These are phyloP conservation scores for Phaonia tiefii DNA, from an alignment of 2,888 invertebrate species.

Conservation along the genomic window DNA sequence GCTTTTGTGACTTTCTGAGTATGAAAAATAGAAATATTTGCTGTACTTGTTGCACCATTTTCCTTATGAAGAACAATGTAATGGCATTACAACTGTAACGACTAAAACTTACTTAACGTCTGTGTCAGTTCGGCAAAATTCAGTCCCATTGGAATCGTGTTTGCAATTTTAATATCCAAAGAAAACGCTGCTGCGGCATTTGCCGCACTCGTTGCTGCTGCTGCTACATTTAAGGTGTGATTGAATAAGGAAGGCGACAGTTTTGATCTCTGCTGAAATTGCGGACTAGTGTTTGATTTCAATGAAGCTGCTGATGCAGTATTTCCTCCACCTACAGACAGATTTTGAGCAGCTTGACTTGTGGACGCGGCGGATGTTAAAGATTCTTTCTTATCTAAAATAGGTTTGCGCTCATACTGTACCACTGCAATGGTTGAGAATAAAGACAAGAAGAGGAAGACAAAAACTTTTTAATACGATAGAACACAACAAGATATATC, in stretches of 20 bases:
- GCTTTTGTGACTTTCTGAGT: too few species aligned
- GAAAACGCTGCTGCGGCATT: slow-evolving; percentile 76
- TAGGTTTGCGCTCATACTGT: slow-evolving; percentile 97
- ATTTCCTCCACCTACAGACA: slow-evolving; percentile 53
- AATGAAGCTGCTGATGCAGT: slow-evolving; percentile 20
- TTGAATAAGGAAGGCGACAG: slow-evolving; percentile 69
- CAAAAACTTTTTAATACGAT: neutral
- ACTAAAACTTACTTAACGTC: slow-evolving; percentile 78
- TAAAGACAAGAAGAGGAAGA: neutral
- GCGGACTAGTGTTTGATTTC: slow-evolving; percentile 69
- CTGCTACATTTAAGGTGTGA: slow-evolving; percentile 68
- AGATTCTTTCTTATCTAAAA: slow-evolving; percentile 84
- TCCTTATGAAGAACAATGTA: too few species aligned
- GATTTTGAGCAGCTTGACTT: slow-evolving; percentile 56
- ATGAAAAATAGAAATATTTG: too few species aligned
- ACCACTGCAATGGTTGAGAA: slow-evolving; percentile 85
- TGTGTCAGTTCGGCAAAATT: slow-evolving; percentile 79
- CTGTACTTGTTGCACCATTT: too few species aligned
- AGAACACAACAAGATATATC: neutral
- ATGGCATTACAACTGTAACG: too few species aligned
- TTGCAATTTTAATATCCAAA: slow-evolving; percentile 68
- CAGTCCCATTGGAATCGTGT: slow-evolving; percentile 77
- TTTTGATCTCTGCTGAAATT: slow-evolving; percentile 72
- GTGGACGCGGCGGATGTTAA: slow-evolving; percentile 64
- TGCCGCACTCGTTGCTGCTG: slow-evolving; percentile 71